Evolutionary conservation across 92 coral and sea anemone genomes (phyloP).

Genomic region (Bergia sp.): DNA sequence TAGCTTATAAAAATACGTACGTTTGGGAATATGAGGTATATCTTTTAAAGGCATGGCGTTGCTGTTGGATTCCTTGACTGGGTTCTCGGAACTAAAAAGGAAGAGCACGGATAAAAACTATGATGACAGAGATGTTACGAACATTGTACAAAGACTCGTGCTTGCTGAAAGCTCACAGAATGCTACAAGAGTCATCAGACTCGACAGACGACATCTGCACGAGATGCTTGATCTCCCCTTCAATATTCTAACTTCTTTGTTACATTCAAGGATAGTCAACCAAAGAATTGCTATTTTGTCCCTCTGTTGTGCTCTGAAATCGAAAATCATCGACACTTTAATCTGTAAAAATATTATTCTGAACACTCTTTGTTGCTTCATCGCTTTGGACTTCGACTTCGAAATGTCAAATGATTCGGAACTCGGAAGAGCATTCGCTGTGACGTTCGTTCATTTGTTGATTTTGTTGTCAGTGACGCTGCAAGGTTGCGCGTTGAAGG

Average conservation of each 20-base stretch:
- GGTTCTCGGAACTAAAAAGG: conserved; percentile 27
- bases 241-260: conserved; percentile 6
- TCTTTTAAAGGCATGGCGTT: conserved; percentile 6
- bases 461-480: conserved; percentile 13
- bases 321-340: conserved; percentile 1
- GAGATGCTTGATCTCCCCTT: conserved; percentile 28
- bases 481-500: conserved; percentile 20
- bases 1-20: too few relatives aligned
- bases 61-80: conserved; percentile 35
- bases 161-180: neutral
- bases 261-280: neutral
- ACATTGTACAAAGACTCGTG: conserved; percentile 19
- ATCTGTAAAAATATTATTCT: conserved; percentile 29
- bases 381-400: conserved; percentile 31
- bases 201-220: conserved; percentile 24
- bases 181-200: neutral
- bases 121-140: conserved; percentile 6
- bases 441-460: conserved; percentile 17
- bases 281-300: conserved; percentile 24
- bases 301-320: conserved; percentile 19
- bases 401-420: conserved; percentile 8
- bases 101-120: neutral
- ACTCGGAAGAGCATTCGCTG: neutral
- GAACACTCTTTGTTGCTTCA: conserved; percentile 20
- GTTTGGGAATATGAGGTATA: too few relatives aligned